Evolutionary conservation across 1,140 invertebrate genomes (phyloP).

Genomic region (Dreissena polymorpha): DNA sequence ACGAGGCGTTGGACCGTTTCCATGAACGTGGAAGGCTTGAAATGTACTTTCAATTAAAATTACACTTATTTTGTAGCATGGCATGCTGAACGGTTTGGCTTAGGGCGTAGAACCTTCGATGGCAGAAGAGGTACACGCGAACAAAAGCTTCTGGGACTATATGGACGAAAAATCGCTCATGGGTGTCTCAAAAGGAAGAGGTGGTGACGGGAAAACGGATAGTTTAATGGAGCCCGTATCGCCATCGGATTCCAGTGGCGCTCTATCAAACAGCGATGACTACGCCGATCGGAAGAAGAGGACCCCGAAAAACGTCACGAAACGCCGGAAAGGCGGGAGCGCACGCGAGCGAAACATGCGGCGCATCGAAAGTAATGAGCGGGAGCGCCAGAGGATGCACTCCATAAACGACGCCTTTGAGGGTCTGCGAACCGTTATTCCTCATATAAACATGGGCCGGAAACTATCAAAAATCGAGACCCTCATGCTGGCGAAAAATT

Average conservation of each 20-base stretch:
- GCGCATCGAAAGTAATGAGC: constrained; percentile 91
- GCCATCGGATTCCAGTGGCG: constrained; percentile 73
- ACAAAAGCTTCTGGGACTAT: constrained; percentile 59
- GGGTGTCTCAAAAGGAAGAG: constrained; percentile 49
- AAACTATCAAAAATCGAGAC: constrained; percentile 94
- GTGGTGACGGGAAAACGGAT: constrained; percentile 50
- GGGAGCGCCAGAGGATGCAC: constrained; percentile 94
- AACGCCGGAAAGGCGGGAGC: constrained; percentile 86
- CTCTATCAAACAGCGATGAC: constrained; percentile 67
- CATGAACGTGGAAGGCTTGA: too few species aligned
- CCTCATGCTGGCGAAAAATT: constrained; percentile 92
- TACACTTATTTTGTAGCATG: constrained; percentile 10
- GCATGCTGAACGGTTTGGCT: constrained; percentile 15
- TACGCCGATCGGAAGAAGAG: constrained; percentile 68
- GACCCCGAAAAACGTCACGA: constrained; percentile 74
- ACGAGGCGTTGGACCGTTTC: not conserved
- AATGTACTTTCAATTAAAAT: too few species aligned
- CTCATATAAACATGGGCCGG: constrained; percentile 91
- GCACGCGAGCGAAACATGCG: constrained; percentile 90
- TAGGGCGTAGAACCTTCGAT: constrained; percentile 49
- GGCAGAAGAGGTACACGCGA: constrained; percentile 50
- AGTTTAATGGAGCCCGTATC: constrained; percentile 61
- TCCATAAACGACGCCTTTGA: constrained; percentile 94
- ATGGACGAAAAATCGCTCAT: constrained; percentile 50
- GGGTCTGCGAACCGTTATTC: constrained; percentile 91